Base-by-base conservation (phyloP, 2,888 invertebrate genomes). In the Orgyia antiqua region DNA sequence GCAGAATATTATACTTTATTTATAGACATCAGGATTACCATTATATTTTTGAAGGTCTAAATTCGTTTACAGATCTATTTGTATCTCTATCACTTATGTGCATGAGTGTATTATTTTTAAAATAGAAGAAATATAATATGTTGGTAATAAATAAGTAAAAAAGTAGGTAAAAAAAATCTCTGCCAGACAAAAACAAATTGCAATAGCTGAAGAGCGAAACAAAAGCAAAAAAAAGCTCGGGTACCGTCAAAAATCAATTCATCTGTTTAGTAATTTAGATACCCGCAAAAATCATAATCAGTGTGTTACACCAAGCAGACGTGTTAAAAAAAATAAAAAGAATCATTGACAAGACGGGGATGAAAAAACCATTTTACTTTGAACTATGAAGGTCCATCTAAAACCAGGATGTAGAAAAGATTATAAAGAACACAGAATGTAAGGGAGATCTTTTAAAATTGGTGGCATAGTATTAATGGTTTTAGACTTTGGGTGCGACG, bases 281-380 rank as follows among this genome's bases (percentile, higher is more conserved):
- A 50, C 51, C 66, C 62, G 53, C 75, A 70, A 75, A 79, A 79
- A 76, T 74, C 72, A 80, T 80, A 82, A 82, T 82, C 82, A 79
- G 65, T 35, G 30, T 65, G 76, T 70, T 65, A 77, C 76, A 70
- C 53, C 63, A 58, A 74, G 70, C 76, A 80, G 83, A 83, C 82
- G 68, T 66, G 69, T 55, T 62, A 47, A 29, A 37, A 47, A 51
- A 34, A 67, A 72, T 73, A 70, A 56, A 75, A 72, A 70, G 67
- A 65, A 42, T 47, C 60, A 46, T 54, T 70, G 69, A 70, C 73
- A 68, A 68, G 75, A 71, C 64, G 62, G 71, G 71, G 66, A 70
- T 54, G 45, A 42, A 52, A 45, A 15, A 26, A 42, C 79, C 68
- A 70, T 34, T 40, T 39, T 48, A 50, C n/a, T 5, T 18, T 36